phyloP scores from a whole-genome alignment of 2,113 vertebrate genomes.

The Peromyscus polionotus region DNA sequence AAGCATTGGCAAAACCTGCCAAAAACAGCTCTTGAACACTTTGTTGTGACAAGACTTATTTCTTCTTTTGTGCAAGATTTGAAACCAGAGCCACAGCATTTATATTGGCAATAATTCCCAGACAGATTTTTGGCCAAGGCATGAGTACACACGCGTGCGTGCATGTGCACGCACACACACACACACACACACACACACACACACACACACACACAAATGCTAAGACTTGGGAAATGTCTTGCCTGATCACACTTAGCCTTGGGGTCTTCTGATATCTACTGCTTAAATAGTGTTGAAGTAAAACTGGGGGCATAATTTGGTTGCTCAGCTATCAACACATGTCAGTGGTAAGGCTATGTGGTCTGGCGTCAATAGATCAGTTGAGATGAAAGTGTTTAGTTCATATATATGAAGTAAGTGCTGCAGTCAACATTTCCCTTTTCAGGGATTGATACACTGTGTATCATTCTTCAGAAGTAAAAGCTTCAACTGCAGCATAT shows the following conservation, averaged over 20 bases:
- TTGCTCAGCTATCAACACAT: not conserved
- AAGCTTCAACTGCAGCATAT: not conserved
- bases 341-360: not conserved
- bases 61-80: slow-evolving; percentile 69
- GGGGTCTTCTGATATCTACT: not conserved
- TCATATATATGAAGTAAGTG: not conserved
- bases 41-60: slow-evolving; percentile 69
- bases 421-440: not conserved
- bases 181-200: slow-evolving; percentile 31
- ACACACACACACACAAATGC: slow-evolving; percentile 13
- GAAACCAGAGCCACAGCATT: slow-evolving; percentile 67
- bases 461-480: not conserved
- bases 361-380: not conserved
- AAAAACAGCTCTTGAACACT: slow-evolving; percentile 16
- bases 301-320: not conserved
- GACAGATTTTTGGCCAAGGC: slow-evolving; percentile 49
- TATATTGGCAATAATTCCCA: slow-evolving; percentile 22
- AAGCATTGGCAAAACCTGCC: slow-evolving; percentile 22
- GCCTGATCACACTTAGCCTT: not conserved
- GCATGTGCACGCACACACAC: not conserved
- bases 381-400: not conserved
- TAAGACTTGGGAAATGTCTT: slow-evolving; percentile 18
- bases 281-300: not conserved
- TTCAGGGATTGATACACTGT: not conserved
- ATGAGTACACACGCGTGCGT: too few relatives aligned